A percentile compares a stretch with the other conserved stretches of the same genome.
phyloP scores from a whole-genome alignment of 2,113 vertebrate genomes.

The Sisor rabdophorus region DNA sequence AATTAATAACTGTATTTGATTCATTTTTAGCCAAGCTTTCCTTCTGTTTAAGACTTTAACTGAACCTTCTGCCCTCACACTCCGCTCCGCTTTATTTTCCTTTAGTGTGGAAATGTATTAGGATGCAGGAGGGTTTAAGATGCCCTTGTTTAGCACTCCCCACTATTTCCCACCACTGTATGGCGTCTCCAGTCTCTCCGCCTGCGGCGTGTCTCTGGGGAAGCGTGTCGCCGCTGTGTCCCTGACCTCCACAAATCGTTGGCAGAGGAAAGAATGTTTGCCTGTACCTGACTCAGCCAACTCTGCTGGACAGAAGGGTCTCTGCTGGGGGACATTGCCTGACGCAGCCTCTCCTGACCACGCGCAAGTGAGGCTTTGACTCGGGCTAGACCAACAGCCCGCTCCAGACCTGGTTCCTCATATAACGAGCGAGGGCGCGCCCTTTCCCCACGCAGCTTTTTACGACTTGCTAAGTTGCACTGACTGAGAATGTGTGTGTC shows the following conservation, averaged over 20 bases:
- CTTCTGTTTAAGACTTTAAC: neutral
- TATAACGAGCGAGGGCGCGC: conserved; percentile 64
- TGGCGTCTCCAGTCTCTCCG: conserved; percentile 80
- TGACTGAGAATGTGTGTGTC: conserved; percentile 71
- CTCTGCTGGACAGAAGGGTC: conserved; percentile 25
- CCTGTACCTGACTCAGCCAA: conserved; percentile 62
- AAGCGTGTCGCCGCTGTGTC: conserved; percentile 65
- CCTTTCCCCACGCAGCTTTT: conserved; percentile 69
- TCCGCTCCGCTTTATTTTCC: neutral
- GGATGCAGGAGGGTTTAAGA: conserved; percentile 4
- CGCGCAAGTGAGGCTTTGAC: conserved; percentile 55
- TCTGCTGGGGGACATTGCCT: conserved; percentile 37
- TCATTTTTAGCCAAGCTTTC: neutral
- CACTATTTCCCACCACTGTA: conserved; percentile 74
- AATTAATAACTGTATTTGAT: conserved; percentile 11
- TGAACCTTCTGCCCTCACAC: neutral
- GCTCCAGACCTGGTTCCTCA: conserved; percentile 45
- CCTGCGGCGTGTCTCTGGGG: conserved; percentile 70
- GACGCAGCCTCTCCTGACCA: conserved; percentile 53
- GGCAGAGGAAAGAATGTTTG: conserved; percentile 60
- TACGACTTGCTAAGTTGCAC: conserved; percentile 70
- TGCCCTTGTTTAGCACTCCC: conserved; percentile 31
- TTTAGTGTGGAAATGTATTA: conserved; percentile 13
- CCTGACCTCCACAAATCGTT: conserved; percentile 72
- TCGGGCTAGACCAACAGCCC: conserved; percentile 35